Base-by-base conservation (phyloP, 2,888 invertebrate species). In the Deilephila elpenor region DNA sequence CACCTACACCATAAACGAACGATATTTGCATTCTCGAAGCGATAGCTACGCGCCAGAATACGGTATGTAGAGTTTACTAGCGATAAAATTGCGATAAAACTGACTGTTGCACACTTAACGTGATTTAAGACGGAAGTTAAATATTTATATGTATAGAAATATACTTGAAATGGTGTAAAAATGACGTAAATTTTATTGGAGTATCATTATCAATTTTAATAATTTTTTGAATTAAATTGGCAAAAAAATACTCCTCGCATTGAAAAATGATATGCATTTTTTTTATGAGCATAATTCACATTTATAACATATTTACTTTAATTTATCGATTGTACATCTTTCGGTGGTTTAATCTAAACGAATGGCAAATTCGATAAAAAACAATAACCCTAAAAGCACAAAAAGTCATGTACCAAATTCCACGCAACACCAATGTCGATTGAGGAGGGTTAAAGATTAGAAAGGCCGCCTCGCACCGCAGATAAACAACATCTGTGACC, bases 401-500 rank as follows among this genome's bases (percentile, higher is more conserved):
- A 44, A 44, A 8, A 17, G 67, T 64, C 5, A 61, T 56, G 37
- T 75, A 75, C 77, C 73, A 75, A 76, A 80, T 72, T 60, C 60
- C 70, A 77, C 80, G 77, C 77, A 67, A 25, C 70, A 56, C 61
- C 37, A 62, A 75, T 70, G 71, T 71, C 74, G 77, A 78, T 80
- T 75, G 78, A 78, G 82, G 82, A 85, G 86, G 85, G 86, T 83
- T 86, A 83, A 82, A 85, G 85, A 85, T 91, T 89, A 88, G 86
- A 84, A 79, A 84, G 84, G 81, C 79, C 82, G 78, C 82, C 32
- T 84, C 90, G 87, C 71, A 61, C 61, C 71, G 71, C 73, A 90
- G 88, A 92, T 93, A 92, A 93, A 91, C 91, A 91, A 91, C 93
- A 93, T 93, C 93, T 93, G 93, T 86, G 93, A 86, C 89, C 89